phyloP scores from a whole-genome alignment of 1,140 invertebrate genomes.

The Drosophila orosa region DNA sequence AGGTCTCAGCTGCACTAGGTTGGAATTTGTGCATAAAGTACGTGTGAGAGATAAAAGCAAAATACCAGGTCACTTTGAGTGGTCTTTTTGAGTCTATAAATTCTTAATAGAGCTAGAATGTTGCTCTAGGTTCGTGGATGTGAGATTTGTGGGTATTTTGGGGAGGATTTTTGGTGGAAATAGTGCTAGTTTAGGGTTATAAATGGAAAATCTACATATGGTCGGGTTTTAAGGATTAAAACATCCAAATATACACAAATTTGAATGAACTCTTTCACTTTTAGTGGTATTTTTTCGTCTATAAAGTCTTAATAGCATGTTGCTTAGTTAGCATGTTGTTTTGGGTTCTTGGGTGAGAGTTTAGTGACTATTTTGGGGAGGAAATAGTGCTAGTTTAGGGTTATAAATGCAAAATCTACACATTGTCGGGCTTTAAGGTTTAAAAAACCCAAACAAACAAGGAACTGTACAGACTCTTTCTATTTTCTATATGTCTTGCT shows the following conservation, averaged over 20 bases:
- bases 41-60: conserved; percentile 30
- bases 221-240: background rate
- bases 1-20: conserved; percentile 13
- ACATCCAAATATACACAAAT: no score
- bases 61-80: conserved; percentile 11
- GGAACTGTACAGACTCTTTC: no score
- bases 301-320: background rate
- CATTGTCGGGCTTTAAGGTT: background rate
- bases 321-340: background rate
- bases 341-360: background rate
- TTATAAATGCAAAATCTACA: background rate
- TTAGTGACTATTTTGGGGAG: background rate
- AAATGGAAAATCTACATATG: background rate
- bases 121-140: background rate
- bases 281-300: background rate
- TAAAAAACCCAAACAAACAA: no score
- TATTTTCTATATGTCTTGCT: background rate
- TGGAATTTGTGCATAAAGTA: conserved; percentile 33
- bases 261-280: no score
- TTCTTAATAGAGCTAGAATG: background rate
- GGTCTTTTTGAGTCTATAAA: background rate
- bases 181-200: background rate
- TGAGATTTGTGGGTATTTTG: background rate
- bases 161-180: background rate
- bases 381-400: background rate